Base-by-base conservation (phyloP, 2,113 vertebrate species). In the Speoplatyrhinus poulsoni region DNA sequence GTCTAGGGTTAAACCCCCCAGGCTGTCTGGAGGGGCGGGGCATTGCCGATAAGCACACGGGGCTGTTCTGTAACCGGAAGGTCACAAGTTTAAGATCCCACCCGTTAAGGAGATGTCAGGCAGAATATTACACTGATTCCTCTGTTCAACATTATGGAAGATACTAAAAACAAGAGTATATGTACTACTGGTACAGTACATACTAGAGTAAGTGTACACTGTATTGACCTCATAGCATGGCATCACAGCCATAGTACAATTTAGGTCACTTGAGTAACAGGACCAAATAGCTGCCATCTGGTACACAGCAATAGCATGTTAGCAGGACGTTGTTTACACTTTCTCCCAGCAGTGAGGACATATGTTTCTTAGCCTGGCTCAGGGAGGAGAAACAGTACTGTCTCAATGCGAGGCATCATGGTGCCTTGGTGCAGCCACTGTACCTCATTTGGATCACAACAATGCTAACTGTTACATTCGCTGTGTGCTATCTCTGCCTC, bases 261-360 rank as follows among this genome's bases (percentile, higher is more conserved):
- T 50, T 19, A 62, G 12, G 49, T 56, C 50, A 68, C 46, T 48
- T 16, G 60, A 54, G 54, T 53, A 19, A 54, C 55, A 60, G 12
- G 13, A 60, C 32, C 15, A 49, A 46, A 13, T 47, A 26, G 36
- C 19, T 41, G 49, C 16, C 33, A 70, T 33, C 60, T 70, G 36
- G 59, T 70, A 62, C 26, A 52, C 62, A 19, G 36, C 41, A 52
- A 41, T 47, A 52, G 46, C 56, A 3, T 49, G 66, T 57, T 32
- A 53, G 5, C 11, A 15, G 50, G 32, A 48, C 36, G 19, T 47
- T 19, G 47, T 41, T 32, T 46, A 59, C 46, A 6, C 50, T 46
- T 47, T 60, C 32, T 59, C 26, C 13, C 17, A 32, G 57, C 49
- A 67, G n/a, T 19, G 41, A 33, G 26, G 56, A 60, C 46, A 50